Evolutionary conservation across 2,797 vertebrate species (phyloP).

Genomic region (Aselliscus stoliczkanus): DNA sequence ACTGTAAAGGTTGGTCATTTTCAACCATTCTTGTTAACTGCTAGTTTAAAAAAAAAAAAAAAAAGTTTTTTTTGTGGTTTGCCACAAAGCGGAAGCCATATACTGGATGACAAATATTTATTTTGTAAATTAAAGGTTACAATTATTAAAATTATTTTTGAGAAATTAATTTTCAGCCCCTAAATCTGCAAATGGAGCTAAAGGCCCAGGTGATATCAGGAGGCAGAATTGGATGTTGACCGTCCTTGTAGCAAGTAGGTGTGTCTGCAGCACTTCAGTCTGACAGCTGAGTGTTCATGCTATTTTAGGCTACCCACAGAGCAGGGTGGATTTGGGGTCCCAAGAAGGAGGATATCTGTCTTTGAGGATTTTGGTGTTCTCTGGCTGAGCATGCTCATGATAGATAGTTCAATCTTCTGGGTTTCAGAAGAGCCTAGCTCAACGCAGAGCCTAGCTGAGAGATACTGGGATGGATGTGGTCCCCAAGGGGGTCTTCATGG

Average conservation of each 20-base stretch:
- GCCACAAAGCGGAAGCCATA: neutral
- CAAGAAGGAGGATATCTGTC: neutral
- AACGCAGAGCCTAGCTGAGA: neutral
- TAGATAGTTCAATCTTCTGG: neutral
- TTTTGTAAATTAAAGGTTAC: constrained; percentile 28
- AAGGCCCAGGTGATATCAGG: neutral
- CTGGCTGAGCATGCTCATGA: neutral
- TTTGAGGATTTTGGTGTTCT: neutral
- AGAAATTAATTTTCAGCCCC: neutral
- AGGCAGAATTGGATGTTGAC: neutral
- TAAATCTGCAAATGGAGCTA: neutral
- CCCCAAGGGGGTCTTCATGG: no score
- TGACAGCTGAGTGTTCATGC: neutral
- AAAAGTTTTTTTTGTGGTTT: neutral
- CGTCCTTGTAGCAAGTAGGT: neutral
- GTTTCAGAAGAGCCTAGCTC: neutral
- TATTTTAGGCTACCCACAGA: neutral
- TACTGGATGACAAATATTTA: neutral
- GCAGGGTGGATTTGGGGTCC: neutral
- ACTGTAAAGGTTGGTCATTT: neutral
- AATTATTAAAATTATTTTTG: neutral
- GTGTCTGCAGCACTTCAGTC: neutral
- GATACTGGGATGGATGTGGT: neutral
- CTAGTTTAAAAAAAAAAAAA: neutral
- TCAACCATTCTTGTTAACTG: neutral